Percentiles rank a stretch among this genome's conserved stretches.
Conservation (phyloP, 1,140 invertebrate genomes). For the Tetragonula clypearis region DNA sequence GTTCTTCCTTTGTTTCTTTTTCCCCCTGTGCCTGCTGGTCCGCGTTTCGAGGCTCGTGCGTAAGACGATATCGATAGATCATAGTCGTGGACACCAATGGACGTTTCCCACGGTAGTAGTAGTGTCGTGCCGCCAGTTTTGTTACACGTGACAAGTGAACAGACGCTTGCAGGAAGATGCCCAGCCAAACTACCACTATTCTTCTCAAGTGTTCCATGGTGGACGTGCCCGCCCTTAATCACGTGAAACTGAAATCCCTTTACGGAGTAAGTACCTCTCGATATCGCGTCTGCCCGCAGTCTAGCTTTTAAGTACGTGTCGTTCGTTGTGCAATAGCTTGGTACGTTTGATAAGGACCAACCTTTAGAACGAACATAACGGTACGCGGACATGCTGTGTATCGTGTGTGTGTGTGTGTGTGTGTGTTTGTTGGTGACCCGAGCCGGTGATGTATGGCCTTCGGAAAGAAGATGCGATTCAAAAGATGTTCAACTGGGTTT, state of each 20-base stretch:
- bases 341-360: conserved; percentile 28
- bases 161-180: conserved; percentile 68
- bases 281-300: not conserved
- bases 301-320: conserved; percentile 2
- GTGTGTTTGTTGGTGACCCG: conserved; percentile 41
- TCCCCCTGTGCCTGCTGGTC: not conserved
- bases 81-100: conserved; percentile 48
- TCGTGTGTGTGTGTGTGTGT: conserved; percentile 31
- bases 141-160: conserved; percentile 55
- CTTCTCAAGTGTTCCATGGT: conserved; percentile 81
- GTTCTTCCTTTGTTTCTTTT: not conserved
- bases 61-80: conserved; percentile 49
- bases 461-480: conserved; percentile 14
- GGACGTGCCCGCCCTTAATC: conserved; percentile 79
- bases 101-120: conserved; percentile 54
- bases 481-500: not conserved
- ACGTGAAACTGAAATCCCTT: conserved; percentile 77
- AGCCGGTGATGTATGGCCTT: conserved; percentile 35
- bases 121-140: conserved; percentile 48
- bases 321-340: conserved; percentile 12
- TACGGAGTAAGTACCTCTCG: conserved; percentile 76
- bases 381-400: conserved; percentile 33
- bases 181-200: conserved; percentile 81
- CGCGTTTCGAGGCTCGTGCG: conserved; percentile 19
- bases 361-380: conserved; percentile 52